Conservation (phyloP, 2,797 vertebrate genomes). For the Malurus splendens region DNA sequence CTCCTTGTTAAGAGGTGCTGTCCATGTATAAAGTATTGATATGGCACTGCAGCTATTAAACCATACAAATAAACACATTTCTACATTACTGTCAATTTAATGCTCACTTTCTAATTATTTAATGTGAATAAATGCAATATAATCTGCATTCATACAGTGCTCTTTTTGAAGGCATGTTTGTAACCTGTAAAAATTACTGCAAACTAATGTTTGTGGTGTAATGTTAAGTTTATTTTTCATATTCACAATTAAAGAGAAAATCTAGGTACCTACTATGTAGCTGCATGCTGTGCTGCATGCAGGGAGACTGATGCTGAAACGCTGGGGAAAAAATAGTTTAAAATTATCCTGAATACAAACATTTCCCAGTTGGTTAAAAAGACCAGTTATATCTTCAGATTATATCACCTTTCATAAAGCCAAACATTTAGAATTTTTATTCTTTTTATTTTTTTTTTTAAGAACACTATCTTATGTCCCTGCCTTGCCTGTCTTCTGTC, state of each 20-base stretch:
- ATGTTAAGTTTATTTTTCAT: neutral
- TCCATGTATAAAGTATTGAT: neutral
- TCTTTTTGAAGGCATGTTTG: neutral
- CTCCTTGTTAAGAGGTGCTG: neutral
- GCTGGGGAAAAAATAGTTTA: neutral
- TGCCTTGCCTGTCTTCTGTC: neutral
- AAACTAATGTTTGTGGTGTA: conserved; percentile 17
- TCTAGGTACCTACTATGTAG: neutral
- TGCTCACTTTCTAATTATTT: conserved; percentile 48
- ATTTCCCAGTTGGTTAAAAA: neutral
- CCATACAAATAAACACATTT: conserved; percentile 28
- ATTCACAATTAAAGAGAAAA: neutral
- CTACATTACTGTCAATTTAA: conserved; percentile 12
- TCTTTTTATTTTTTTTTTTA: neutral
- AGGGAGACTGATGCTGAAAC: neutral
- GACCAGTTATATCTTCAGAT: neutral
- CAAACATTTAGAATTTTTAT: neutral
- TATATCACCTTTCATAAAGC: neutral
- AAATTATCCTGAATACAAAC: neutral
- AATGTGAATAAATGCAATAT: conserved; percentile 30
- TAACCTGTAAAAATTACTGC: conserved; percentile 17
- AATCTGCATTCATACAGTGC: neutral
- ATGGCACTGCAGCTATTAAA: neutral
- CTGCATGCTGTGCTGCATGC: neutral
- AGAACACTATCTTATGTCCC: neutral